Base-by-base conservation (phyloP, 2,797 vertebrate genomes). In the Neolamprologus multifasciatus region DNA sequence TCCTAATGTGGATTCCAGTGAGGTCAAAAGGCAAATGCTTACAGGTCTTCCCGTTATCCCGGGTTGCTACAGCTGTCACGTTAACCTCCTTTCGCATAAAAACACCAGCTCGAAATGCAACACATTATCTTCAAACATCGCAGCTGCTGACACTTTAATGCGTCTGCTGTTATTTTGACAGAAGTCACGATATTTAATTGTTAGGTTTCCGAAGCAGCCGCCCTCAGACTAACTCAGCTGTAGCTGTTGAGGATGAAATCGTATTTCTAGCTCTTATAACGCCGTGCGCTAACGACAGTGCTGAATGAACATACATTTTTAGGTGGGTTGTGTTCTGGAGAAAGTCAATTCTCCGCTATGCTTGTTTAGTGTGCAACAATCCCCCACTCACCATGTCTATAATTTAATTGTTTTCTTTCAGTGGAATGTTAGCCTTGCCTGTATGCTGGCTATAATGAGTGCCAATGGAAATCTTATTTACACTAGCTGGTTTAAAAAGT, bases 1-100 rank as follows among this genome's bases (percentile, higher is more conserved):
- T 90, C 93, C 87, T 93, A 94, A 95, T 92, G 94, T 91, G 89
- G 91, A 94, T 94, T 96, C 95, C 94, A 94, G 88, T 79, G 86
- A 93, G 84, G 91, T 94, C 92, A 92, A 91, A 43, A 91, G 76
- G 78, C 88, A 91, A 89, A 95, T 90, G 77, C 59, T 88, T 77
- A 40, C 79, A 87, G 87, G 86, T 89, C 81, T 86, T 84, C 81
- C 29, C 84, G 80, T 86, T 91, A 82, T 93, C 94, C 92, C 1
- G 43, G 89, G 87, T 89, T 55, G 81, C 87, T 84, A 87, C 92
- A 94, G 86, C 91, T 96, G 48, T 93, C 45, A 88, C 85, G 90
- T 92, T 92, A 87, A 88, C 86, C 79, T 86, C 84, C 85, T 85
- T 86, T 52, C 78, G 87, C 77, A 78, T 69, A 26, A 57, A 79